Conservation (phyloP, 2,888 invertebrate species). For the Cryptocephalus moraei region DNA sequence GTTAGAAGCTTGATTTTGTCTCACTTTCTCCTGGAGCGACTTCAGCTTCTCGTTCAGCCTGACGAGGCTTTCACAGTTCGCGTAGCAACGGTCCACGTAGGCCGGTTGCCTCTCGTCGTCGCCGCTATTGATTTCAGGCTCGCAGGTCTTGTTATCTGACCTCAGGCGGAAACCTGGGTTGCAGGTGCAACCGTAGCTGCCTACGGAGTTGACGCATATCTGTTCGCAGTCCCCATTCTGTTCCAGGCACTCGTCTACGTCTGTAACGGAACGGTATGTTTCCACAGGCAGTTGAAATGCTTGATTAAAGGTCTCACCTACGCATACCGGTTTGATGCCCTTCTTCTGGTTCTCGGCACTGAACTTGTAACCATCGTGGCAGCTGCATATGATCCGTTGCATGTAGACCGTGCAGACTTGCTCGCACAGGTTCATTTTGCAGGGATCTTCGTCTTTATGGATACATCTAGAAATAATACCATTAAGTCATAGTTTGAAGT, state of each 20-base stretch:
- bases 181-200: conserved; percentile 52
- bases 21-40: conserved; percentile 41
- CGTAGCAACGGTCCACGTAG: conserved; percentile 45
- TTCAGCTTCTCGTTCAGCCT: conserved; percentile 48
- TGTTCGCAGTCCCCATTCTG: conserved; percentile 56
- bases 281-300: too few species aligned
- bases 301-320: conserved; percentile 35
- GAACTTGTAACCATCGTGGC: conserved; percentile 53
- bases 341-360: conserved; percentile 46
- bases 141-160: conserved; percentile 50
- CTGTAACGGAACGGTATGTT: conserved; percentile 27
- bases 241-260: conserved; percentile 46
- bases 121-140: conserved; percentile 16
- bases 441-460: conserved; percentile 49
- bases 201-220: conserved; percentile 50
- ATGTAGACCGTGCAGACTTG: conserved; percentile 54
- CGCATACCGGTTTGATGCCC: conserved; percentile 51
- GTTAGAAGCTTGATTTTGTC: background rate
- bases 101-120: conserved; percentile 7
- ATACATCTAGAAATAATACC: conserved; percentile 47
- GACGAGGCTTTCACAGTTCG: conserved; percentile 52
- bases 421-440: conserved; percentile 53
- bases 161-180: conserved; percentile 43
- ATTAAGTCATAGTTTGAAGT: too few species aligned
- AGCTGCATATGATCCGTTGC: conserved; percentile 54